A percentile compares a stretch with the other conserved stretches of the same genome.
Evolutionary conservation across 1,140 invertebrate species (phyloP).

Genomic region (Dermatophagoides farinae): DNA sequence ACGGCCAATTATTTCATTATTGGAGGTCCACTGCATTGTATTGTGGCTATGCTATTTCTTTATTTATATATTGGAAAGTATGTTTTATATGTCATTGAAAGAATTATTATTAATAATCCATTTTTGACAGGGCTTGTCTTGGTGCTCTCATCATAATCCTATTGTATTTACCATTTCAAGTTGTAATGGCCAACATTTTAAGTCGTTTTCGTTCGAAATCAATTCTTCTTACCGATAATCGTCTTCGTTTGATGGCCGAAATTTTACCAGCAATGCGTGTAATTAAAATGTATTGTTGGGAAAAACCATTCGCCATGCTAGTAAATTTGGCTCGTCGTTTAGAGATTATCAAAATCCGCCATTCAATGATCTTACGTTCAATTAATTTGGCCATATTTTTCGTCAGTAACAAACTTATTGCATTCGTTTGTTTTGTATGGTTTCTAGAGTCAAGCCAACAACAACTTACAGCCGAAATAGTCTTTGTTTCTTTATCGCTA

Average conservation of each 20-base stretch:
- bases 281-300: constrained; percentile 59
- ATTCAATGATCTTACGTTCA: constrained; percentile 42
- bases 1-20: constrained; percentile 33
- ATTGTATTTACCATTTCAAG: constrained; percentile 62
- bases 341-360: constrained; percentile 44
- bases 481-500: constrained; percentile 50
- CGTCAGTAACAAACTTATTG: constrained; percentile 38
- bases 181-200: constrained; percentile 34
- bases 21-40: constrained; percentile 40
- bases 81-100: no score
- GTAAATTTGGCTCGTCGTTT: constrained; percentile 34
- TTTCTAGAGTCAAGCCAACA: constrained; percentile 40
- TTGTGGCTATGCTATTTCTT: constrained; percentile 34
- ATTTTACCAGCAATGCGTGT: constrained; percentile 68
- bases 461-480: constrained; percentile 46
- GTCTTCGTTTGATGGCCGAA: constrained; percentile 46
- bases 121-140: constrained; percentile 31
- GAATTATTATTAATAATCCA: no score
- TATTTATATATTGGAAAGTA: constrained; percentile 23
- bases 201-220: neutral
- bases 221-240: constrained; percentile 7
- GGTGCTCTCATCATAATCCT: constrained; percentile 54
- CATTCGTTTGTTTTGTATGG: constrained; percentile 49
- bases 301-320: constrained; percentile 47
- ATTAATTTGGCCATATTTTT: constrained; percentile 33